Base-by-base conservation (phyloP, 2,113 vertebrate genomes). In the Ploceus nigricollis region DNA sequence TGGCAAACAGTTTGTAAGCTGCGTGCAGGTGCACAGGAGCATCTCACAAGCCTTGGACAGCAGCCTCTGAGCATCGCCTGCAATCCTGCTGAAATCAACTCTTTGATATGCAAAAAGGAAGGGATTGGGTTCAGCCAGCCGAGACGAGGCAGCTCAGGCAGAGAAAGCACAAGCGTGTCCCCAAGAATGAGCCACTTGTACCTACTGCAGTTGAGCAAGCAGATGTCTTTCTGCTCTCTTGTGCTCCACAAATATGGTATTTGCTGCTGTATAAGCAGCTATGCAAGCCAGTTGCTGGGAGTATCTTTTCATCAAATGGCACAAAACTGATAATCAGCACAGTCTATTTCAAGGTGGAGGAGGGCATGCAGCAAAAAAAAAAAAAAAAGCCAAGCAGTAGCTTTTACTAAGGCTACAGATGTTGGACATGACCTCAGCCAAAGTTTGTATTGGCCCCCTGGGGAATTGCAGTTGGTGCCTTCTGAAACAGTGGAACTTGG, bases 31-130 rank as follows among this genome's bases (percentile, higher is more conserved):
- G 83, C 47, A 24, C 6, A 78, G 80, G 68, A 92, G 50, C 86
- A 54, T 77, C 53, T 87, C 61, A 1, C 2, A 18, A 13, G 44
- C 24, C 53, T 82, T 53, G 93, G 93, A 6, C 79, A 42, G 56
- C 79, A 73, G 90, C 56, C 65, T 86, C 69, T 71, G 35, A 51
- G 37, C 80, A 37, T 37, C 0, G 11, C 86, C 64, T 20, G 75
- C 87, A 58, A 27, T 58, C 22, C 82, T 94, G 64, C 79, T 44
- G 1, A 53, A 72, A 58, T 81, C 77, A 28, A 0, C 48, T 22
- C 93, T 92, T 95, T 83, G 77, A 87, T 90, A 90, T 81, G 93
- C 86, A 90, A 83, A 92, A n/a, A 70, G 78, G n/a, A 16, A 37
- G 0, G 54, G 63, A 75, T 81, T 90, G 90, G 86, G 27, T 88